phyloP scores from a whole-genome alignment of 2,888 invertebrate genomes.

The Aleiodes testaceus region DNA sequence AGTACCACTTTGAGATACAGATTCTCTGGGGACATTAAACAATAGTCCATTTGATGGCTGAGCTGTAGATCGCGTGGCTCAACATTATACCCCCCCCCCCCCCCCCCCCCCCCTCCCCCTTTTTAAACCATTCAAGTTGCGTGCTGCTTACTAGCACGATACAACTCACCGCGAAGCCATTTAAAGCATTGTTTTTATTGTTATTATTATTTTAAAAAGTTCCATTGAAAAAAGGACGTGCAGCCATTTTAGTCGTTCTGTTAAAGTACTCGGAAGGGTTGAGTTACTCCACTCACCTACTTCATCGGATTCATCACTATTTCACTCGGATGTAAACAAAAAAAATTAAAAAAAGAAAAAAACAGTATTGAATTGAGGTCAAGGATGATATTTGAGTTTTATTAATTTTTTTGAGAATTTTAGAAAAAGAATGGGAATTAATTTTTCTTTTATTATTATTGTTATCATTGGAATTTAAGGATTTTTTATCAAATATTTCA shows the following conservation, averaged over 20 bases:
- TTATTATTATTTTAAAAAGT: conserved; percentile 15
- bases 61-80: conserved; percentile 33
- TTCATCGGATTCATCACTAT: conserved; percentile 40
- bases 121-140: conserved; percentile 50
- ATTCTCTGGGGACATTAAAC: conserved; percentile 26
- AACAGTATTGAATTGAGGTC: conserved; percentile 54
- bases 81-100: conserved; percentile 18
- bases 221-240: neutral
- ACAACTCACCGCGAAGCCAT: conserved; percentile 46
- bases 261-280: conserved; percentile 20
- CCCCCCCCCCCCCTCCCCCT: neutral
- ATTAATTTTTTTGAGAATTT: conserved; percentile 55
- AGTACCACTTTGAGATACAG: conserved; percentile 4
- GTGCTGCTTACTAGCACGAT: conserved; percentile 58
- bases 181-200: conserved; percentile 29
- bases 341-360: conserved; percentile 52
- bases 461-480: too few relatives aligned
- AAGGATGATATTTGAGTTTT: conserved; percentile 61
- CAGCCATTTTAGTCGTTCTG: too few relatives aligned
- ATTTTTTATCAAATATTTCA: too few relatives aligned
- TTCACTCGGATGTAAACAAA: conserved; percentile 4
- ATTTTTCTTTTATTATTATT: too few relatives aligned
- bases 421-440: too few relatives aligned
- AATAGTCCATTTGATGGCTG: conserved; percentile 18
- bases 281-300: conserved; percentile 49